Base-by-base conservation (phyloP, 1,140 invertebrate species). In the Leucophenga varia region DNA sequence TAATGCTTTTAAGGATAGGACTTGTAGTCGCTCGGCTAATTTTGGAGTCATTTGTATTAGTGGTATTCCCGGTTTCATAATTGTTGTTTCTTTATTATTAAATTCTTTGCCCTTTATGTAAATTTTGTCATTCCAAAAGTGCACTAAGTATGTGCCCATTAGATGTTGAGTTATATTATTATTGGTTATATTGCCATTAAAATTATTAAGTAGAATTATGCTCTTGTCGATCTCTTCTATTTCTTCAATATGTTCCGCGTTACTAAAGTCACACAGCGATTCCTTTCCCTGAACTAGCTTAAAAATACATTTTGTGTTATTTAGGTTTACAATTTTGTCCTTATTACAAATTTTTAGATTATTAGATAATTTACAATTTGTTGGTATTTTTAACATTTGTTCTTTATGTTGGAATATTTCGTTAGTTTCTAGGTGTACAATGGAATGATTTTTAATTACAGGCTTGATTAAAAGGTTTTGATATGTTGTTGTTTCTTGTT, bases 401-500 rank as follows among this genome's bases (percentile, higher is more conserved):
- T 4, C 17, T 12, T 34, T 18, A 13, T 12, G 30, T 12, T 25
- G 13, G 17, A 41, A 48, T 22, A 36, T 42, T 36, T 42, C 31
- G 20, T 48, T 48, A 18, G 12, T n/a, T 21, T 42, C 21, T 19
- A 42, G n/a, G 16, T 48, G 10, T n/a, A 36, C 12, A 13, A 42
- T 42, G 17, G n/a, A 35, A 19, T 42, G 35, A 8, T 48, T 42
- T 48, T 17, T 48, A 25, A 42, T 19, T 7, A 42, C 19, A n/a
- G 40, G 35, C 34, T 47, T 47, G 18, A 47, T 30, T 38, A 31
- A 4, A 3, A 47, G 14, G 21, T 43, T 42, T 43, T 43, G 19
- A 13, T 18, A 42, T 13, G 18, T 41, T 17, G 3, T 36, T 13
- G 32, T 7, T 10, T 36, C n/a, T 48, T 34, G 14, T 39, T 39